Evolutionary conservation across 2,888 invertebrate genomes (phyloP), one percentile per base, ranked within the genome.

Genomic region (Leptinotarsa tumamoca): DNA sequence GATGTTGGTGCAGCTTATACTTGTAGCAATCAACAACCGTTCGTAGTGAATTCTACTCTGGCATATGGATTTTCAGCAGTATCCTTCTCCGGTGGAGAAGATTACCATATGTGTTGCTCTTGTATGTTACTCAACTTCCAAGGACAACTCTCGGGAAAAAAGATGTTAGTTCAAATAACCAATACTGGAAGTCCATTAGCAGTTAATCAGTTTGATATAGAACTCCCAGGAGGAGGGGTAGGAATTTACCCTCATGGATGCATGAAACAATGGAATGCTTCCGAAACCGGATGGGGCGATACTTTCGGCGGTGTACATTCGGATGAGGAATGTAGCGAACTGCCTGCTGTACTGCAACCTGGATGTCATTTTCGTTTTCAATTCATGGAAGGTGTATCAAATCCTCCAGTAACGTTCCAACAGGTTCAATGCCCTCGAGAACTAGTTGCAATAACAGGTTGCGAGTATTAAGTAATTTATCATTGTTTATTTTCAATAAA

Each of bases 211-310:
- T 81, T 81, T 61, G 80, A 81, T 54, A 69, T 81, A 27, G 77
- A 75, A 66, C 80, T 80, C 21, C 81, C 80, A 43, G 79, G 80
- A 14, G 81, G 78, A 23, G 80, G 80, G 13, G 80, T 80, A 15
- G 80, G 80, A 33, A 54, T 72, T 43, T 72, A 54, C 49, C 72
- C 72, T 3, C 23, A 50, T 5, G 79, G 73, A 66, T 73, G 71
- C 52, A 78, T 75, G 66, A 72, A 50, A 14, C 78, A 80, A 67
- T 80, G 80, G 79, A 67, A 71, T 52, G 63, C 79, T n/a, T 67
- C 77, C 3, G 69, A 66, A 21, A 72, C 49, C 58, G 77, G 77
- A 21, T 79, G 79, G 79, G 79, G 75, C 13, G 77, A 79, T 4
- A 17, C 21, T 17, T 71, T 72, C 33, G 79, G 79, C 14, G 77